Percentiles rank a stretch among this genome's conserved stretches.
Conservation (phyloP, 1,140 invertebrate genomes). For the Aplysia californica region DNA sequence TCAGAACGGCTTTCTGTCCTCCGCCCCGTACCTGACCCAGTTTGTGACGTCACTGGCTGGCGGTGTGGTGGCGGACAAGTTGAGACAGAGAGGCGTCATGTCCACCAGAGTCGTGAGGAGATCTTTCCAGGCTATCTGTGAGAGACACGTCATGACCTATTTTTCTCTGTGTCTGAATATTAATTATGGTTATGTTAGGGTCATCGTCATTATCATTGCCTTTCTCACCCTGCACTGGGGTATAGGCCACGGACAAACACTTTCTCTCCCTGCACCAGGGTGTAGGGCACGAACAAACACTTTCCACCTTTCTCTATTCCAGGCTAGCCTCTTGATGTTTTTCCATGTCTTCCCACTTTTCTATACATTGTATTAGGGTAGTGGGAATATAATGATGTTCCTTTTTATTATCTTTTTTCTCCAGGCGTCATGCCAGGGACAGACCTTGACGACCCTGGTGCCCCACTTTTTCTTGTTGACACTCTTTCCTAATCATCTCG, state of each 20-base stretch:
- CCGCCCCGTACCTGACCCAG: slow-evolving; percentile 88
- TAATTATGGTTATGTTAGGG: neutral
- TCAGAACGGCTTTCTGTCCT: slow-evolving; percentile 90
- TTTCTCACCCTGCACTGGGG: no score
- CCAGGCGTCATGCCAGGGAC: neutral
- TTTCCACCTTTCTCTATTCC: no score
- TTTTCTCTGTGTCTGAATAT: no score
- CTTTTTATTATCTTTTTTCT: neutral
- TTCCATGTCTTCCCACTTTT: no score
- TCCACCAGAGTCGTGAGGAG: slow-evolving; percentile 63
- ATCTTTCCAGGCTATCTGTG: slow-evolving; percentile 77
- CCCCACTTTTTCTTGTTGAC: no score
- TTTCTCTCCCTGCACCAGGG: no score
- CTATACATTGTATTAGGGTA: neutral
- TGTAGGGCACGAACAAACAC: no score
- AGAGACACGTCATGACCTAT: no score
- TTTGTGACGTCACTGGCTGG: slow-evolving; percentile 79
- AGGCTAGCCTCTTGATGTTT: no score
- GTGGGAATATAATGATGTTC: neutral
- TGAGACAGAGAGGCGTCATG: slow-evolving; percentile 76
- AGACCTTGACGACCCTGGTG: neutral
- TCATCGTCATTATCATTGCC: neutral
- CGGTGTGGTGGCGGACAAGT: slow-evolving; percentile 82
- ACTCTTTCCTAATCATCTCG: no score
- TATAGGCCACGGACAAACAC: no score